Evolutionary conservation across 2,797 vertebrate species (phyloP), one percentile per base, ranked within the genome.

Genomic region (Acipenser ruthenus): DNA sequence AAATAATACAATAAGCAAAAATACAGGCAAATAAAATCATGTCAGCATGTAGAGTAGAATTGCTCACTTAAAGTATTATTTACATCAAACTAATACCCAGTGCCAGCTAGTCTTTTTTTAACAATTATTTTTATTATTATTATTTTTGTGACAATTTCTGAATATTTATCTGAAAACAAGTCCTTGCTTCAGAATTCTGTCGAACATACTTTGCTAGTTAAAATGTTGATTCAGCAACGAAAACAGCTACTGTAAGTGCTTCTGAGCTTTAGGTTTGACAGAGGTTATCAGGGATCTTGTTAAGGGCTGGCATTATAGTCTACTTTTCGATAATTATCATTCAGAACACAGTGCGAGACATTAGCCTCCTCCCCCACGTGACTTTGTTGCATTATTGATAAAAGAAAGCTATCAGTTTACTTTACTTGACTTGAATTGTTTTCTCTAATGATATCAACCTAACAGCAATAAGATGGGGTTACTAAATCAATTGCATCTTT

Each of bases 381-480:
- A 58, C 23, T 66, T 67, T 66, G 69, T 80, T 84, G 73, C 72
- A 82, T 86, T 83, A 85, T 86, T 85, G 82, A 86, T 73, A 67
- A 66, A 67, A 70, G 78, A 74, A 67, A 60, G 67, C 62, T 71
- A 72, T 77, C 69, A 69, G 68, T 78, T 79, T 63, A 68, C 71
- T 71, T 74, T 72, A 77, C 76, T 79, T 79, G 78, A 82, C 83
- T 72, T 71, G 75, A 77, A 76, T 77, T 53, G 13, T 76, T 84
- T 72, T 69, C 78, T 84, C 79, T 84, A 55, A 55, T 55, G 53
- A 55, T 6, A 55, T 55, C 53, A 55, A n/a, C 6, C n/a, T 8
- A n/a, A 55, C 53, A 55, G 53, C 3, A 55, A 55, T 10, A 55
- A 55, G 4, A 55, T 55, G 53, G n/a, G n/a, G 53, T 55, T n/a